Percentiles rank a stretch among this genome's conserved stretches.
These are phyloP conservation scores for Nasonovia ribisnigri DNA, from an alignment of 2,888 invertebrate genomes.

Conservation along the genomic window DNA sequence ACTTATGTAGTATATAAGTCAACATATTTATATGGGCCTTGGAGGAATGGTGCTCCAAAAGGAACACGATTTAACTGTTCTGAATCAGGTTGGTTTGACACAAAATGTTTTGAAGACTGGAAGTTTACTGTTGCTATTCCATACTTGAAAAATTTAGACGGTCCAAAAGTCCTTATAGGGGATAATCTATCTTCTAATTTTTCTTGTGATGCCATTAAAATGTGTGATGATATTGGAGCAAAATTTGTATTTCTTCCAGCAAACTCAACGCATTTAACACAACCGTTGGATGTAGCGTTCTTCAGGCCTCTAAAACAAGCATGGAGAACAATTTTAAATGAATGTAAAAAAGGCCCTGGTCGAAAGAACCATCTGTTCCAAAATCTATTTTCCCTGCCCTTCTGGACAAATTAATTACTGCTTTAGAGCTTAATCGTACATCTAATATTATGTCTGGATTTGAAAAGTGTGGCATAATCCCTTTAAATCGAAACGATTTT, in stretches of 20 bases:
- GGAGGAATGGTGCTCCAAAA: background rate
- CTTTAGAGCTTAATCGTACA: background rate
- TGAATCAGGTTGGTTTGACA: background rate
- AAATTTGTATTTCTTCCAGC: background rate
- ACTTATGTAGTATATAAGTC: conserved; percentile 19
- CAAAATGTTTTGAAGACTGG: background rate
- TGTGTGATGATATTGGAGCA: background rate
- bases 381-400: background rate
- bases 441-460: background rate
- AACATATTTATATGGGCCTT: background rate
- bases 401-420: no score
- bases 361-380: background rate
- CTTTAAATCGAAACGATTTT: no score
- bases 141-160: background rate
- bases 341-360: background rate
- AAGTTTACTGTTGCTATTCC: background rate
- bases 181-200: background rate
- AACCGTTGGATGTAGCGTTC: background rate
- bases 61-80: background rate
- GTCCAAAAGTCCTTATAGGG: background rate
- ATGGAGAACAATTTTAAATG: background rate
- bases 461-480: background rate
- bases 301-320: background rate
- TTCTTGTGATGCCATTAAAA: background rate
- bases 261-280: background rate